Conservation (phyloP, 2,113 vertebrate species). For the Fregata magnificens region DNA sequence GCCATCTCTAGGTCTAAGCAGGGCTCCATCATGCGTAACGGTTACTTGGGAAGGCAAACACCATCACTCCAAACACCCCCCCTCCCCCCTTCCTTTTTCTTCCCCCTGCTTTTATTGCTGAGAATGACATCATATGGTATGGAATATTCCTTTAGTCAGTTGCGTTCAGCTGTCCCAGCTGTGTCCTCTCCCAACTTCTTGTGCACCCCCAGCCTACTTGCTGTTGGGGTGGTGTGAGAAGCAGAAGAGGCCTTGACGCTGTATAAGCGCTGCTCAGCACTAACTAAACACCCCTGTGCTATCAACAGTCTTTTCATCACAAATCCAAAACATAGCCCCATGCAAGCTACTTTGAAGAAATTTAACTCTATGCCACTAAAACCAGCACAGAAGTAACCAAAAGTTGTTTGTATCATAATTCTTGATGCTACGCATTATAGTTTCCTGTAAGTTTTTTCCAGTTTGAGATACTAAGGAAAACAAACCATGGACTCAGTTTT, state of each 20-base stretch:
- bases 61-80: neutral
- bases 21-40: fast-evolving
- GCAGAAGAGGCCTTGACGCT: neutral
- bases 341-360: neutral
- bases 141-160: neutral
- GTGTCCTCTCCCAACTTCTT: neutral
- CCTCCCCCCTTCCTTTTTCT: neutral
- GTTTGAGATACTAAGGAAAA: neutral
- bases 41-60: neutral
- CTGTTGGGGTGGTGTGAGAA: neutral
- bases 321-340: neutral
- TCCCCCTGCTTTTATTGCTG: neutral
- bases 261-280: neutral
- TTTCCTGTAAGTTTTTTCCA: neutral
- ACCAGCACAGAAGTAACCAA: neutral
- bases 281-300: neutral
- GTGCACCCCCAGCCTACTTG: neutral
- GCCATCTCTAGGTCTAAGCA: neutral
- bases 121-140: neutral
- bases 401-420: neutral
- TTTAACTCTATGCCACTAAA: neutral
- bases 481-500: neutral
- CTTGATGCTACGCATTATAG: neutral
- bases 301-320: neutral
- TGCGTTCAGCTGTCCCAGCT: neutral